Percentiles rank a stretch among this genome's conserved stretches.
These are phyloP conservation scores for Pristionchus maxplancki DNA, from an alignment of 2,888 invertebrate genomes.

Conservation along the genomic window DNA sequence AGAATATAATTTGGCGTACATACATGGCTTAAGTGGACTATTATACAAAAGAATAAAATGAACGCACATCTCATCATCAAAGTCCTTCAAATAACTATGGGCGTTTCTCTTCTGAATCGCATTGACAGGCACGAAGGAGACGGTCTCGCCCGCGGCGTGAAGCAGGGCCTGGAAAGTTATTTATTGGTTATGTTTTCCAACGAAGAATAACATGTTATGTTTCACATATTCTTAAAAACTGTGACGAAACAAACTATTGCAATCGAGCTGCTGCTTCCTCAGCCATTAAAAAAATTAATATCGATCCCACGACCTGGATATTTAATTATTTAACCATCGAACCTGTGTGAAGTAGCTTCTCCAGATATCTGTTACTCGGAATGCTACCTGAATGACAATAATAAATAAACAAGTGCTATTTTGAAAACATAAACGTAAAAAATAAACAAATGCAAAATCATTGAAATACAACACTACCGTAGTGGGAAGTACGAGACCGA, in stretches of 20 bases:
- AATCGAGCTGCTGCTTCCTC: too few species aligned
- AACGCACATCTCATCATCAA: slow-evolving; percentile 54
- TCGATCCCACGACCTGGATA: too few species aligned
- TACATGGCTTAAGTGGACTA: too few species aligned
- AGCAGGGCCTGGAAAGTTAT: slow-evolving; percentile 56
- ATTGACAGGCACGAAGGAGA: slow-evolving; percentile 62
- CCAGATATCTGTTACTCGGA: slow-evolving; percentile 63
- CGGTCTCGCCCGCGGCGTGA: slow-evolving; percentile 58
- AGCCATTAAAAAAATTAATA: too few species aligned
- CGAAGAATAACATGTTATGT: neutral
- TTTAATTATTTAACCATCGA: too few species aligned
- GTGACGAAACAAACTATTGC: neutral
- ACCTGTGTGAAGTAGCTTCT: slow-evolving; percentile 60
- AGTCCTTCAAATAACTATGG: slow-evolving; percentile 62
- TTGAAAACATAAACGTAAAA: too few species aligned
- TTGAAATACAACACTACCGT: slow-evolving; percentile 53
- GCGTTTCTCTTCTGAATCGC: slow-evolving; percentile 64
- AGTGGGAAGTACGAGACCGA: slow-evolving; percentile 63
- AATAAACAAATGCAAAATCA: too few species aligned
- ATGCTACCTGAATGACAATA: slow-evolving; percentile 50
- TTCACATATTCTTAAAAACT: neutral
- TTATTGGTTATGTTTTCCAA: neutral
- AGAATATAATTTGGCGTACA: neutral
- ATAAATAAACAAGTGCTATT: too few species aligned
- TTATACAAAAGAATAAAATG: too few species aligned